Evolutionary conservation across 2,113 vertebrate species (phyloP), one percentile per base, ranked within the genome.

Genomic region (Glaucomys volans): DNA sequence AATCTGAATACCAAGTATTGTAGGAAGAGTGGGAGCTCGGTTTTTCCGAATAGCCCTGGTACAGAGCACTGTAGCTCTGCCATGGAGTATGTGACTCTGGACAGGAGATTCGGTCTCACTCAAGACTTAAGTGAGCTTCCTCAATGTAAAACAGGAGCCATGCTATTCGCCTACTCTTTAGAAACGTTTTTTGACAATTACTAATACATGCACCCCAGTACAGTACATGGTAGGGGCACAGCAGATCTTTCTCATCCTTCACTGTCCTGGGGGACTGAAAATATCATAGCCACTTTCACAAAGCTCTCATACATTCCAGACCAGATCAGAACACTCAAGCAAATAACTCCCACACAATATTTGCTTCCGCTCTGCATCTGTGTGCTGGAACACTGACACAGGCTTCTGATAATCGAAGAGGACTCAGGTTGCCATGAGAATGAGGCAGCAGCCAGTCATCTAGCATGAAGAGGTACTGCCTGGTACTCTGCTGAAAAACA

Each of bases 121-220:
- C 66, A 91, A 88, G 91, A 85, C 93, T 94, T 92, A 97, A n/a
- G n/a, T n/a, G n/a, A n/a, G 96, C 84, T 95, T 93, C 93, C 57
- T 94, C 94, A 35, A 1, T 57, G 30, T 91, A 89, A 90, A 95
- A 35, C 3, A 69, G 90, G 93, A 76, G 82, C n/a, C 82, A 40
- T 59, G 66, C 47, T 85, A 57, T 54, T 94, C 67, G 67, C 22
- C 37, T 12, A 28, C 32, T 83, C 18, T 64, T 26, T 18, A 87
- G 22, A 81, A 26, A 82, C 54, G 2, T 24, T 71, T 77, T 40
- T n/a, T 16, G 35, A 74, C 32, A 93, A n/a, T 47, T 50, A 92
- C 76, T 50, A 14, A n/a, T 59, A 75, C n/a, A 80, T 7, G 67
- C 10, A 64, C 35, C 8, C 50, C 9, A 69, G 8, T 24, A 76